Conservation (phyloP, 2,113 vertebrate species). For the Trematocara stigmaticum region DNA sequence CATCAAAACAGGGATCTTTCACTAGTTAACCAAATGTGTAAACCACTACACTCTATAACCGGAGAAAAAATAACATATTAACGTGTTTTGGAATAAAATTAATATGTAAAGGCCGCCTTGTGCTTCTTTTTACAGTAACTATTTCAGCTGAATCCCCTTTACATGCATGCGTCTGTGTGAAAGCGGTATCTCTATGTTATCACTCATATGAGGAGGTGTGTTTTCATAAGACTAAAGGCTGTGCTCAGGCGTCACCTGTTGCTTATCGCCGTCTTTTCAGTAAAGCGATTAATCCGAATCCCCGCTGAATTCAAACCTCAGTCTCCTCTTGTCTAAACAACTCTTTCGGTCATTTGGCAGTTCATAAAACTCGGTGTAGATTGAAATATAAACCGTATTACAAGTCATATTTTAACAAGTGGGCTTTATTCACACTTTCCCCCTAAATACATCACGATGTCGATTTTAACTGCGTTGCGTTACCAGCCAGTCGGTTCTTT, state of each 20-base stretch:
- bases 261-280: conserved; percentile 31
- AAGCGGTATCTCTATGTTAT: background rate
- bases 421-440: background rate
- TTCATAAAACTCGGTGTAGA: background rate
- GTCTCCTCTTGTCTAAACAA: conserved; percentile 12
- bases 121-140: background rate
- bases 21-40: background rate
- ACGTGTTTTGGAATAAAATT: background rate
- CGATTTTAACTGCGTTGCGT: conserved; percentile 45
- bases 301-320: background rate
- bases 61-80: background rate
- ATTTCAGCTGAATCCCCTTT: background rate
- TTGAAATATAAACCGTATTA: conserved; percentile 10
- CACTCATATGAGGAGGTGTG: background rate
- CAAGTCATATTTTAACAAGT: conserved; percentile 14
- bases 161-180: background rate
- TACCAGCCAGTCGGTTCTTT: conserved; percentile 28
- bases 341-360: background rate
- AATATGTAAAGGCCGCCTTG: background rate
- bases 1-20: background rate
- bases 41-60: background rate
- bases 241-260: conserved; percentile 18
- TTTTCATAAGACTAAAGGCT: background rate
- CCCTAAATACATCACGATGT: conserved; percentile 25
- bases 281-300: conserved; percentile 19